Conservation (phyloP, 2,797 vertebrate genomes). For the Morus bassanus region DNA sequence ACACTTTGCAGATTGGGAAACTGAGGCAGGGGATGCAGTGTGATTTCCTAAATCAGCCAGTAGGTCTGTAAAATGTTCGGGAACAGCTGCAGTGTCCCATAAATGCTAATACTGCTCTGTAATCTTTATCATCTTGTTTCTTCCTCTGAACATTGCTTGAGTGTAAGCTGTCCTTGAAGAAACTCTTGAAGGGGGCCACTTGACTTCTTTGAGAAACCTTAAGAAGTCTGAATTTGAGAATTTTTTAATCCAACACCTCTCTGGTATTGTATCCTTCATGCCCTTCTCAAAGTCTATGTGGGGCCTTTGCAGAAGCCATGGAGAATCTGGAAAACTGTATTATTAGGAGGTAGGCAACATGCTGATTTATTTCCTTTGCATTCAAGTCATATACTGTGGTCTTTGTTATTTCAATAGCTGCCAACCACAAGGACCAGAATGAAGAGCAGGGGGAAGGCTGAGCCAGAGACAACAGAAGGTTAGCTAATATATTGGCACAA, state of each 20-base stretch:
- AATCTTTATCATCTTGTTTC: not conserved
- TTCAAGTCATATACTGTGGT: not conserved
- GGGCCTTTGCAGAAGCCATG: not conserved
- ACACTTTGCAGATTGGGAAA: not conserved
- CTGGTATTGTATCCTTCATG: not conserved
- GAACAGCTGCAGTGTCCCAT: not conserved
- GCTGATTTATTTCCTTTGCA: constrained; percentile 20
- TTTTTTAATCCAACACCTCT: not conserved
- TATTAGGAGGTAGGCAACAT: not conserved
- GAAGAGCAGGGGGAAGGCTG: not conserved
- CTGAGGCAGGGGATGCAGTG: not conserved
- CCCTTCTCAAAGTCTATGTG: not conserved
- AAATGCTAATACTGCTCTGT: not conserved
- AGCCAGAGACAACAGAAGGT: constrained; percentile 28
- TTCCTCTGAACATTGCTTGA: not conserved
- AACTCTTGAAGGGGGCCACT: not conserved
- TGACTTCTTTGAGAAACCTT: not conserved
- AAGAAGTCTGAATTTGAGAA: not conserved
- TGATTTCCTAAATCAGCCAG: not conserved
- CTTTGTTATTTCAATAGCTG: constrained; percentile 26
- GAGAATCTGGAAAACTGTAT: not conserved
- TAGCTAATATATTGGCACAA: not conserved
- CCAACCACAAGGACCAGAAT: constrained; percentile 21
- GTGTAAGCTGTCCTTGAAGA: not conserved
- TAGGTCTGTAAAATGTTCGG: not conserved